Evolutionary conservation across 2,888 invertebrate species (phyloP).

Genomic region (Metellina segmentata): DNA sequence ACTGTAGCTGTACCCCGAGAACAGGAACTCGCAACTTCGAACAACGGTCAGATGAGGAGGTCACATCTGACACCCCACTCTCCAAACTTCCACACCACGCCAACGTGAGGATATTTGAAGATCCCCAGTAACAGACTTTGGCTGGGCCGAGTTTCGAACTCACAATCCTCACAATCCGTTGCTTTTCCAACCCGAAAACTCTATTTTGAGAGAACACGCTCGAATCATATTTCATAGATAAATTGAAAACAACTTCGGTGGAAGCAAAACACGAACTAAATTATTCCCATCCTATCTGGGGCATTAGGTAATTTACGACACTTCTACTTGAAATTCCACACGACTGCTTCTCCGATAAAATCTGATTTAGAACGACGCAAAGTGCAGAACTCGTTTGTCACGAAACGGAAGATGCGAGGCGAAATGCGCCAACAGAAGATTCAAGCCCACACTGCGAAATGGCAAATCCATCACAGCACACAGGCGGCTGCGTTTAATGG

Average conservation of each 20-base stretch:
- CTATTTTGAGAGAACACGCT: too few species aligned
- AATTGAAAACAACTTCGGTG: background rate
- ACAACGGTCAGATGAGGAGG: too few species aligned
- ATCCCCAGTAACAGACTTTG: too few species aligned
- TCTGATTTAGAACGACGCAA: slow-evolving; percentile 11
- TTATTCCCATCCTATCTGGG: background rate
- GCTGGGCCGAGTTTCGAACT: too few species aligned
- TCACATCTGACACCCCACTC: too few species aligned
- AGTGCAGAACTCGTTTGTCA: slow-evolving; percentile 10
- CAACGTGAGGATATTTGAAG: too few species aligned
- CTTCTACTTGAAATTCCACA: background rate
- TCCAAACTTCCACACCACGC: too few species aligned
- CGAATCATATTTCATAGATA: too few species aligned
- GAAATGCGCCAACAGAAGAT: background rate
- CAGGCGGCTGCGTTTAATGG: background rate
- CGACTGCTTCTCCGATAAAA: background rate
- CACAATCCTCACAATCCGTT: too few species aligned
- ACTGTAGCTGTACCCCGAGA: too few species aligned
- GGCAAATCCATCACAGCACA: background rate
- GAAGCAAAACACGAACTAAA: background rate
- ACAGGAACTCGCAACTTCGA: too few species aligned
- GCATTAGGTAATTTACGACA: background rate
- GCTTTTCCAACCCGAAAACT: too few species aligned
- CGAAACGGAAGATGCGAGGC: background rate
- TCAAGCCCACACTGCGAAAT: background rate